Evolutionary conservation across 1,140 invertebrate genomes (phyloP).

Genomic region (Hylyphantes graminicola): DNA sequence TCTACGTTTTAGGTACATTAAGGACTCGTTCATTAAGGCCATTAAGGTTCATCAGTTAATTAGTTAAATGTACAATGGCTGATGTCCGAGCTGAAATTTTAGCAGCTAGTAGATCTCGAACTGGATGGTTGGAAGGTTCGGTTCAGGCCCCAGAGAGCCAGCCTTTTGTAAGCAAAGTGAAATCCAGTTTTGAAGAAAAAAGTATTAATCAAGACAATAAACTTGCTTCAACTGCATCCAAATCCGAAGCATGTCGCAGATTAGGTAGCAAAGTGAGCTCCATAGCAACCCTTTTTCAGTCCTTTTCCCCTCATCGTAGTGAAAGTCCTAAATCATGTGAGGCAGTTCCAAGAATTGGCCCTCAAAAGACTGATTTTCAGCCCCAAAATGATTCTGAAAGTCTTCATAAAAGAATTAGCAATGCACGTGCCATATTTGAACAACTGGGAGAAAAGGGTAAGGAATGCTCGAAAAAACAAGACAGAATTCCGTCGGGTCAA

Average conservation of each 20-base stretch:
- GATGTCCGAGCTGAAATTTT: conserved; percentile 68
- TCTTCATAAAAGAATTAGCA: conserved; percentile 89
- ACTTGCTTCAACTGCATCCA: conserved; percentile 62
- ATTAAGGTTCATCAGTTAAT: not conserved
- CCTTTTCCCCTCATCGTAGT: conserved; percentile 48
- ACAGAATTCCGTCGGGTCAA: conserved; percentile 31
- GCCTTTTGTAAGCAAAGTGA: conserved; percentile 60
- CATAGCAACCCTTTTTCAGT: conserved; percentile 63
- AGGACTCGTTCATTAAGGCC: no score
- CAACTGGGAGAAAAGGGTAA: conserved; percentile 76
- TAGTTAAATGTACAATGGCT: conserved; percentile 64
- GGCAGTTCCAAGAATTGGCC: not conserved
- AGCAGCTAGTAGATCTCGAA: conserved; percentile 64
- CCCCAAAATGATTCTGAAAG: conserved; percentile 75
- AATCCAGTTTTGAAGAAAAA: conserved; percentile 62
- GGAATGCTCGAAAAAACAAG: conserved; percentile 19
- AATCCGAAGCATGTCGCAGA: conserved; percentile 55
- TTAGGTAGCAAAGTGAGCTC: conserved; percentile 63
- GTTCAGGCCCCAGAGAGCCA: conserved; percentile 45
- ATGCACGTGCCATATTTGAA: conserved; percentile 91
- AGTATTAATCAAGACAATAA: conserved; percentile 74
- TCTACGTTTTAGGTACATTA: no score
- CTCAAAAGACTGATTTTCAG: conserved; percentile 7
- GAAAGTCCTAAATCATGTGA: conserved; percentile 39
- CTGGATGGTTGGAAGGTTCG: conserved; percentile 63